Evolutionary conservation across 2,888 invertebrate species (phyloP), one percentile per base, ranked within the genome.

Genomic region (Priocnemis perturbator): DNA sequence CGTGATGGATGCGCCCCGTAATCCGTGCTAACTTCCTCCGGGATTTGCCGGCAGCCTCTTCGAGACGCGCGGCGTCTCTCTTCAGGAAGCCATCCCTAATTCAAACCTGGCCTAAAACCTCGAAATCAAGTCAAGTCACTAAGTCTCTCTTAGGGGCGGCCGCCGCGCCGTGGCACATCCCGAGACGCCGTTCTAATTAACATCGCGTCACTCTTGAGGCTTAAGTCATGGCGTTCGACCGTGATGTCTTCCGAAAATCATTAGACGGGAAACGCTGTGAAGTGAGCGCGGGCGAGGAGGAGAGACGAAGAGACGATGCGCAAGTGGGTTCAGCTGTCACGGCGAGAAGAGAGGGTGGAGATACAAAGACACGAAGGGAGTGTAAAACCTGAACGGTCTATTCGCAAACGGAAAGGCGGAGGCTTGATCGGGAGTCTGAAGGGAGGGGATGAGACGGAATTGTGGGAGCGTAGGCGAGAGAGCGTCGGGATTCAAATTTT

Each of bases 1-100:
- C 72, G 85, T 89, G 89, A 88, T 88, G 87, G 87, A 88, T 89
- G 89, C 85, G 84, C 81, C 82, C 73, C 83, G 86, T 89, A 88
- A 88, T 88, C 88, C 86, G 76, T 73, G 86, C 86, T 85, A 87
- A 87, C 88, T 89, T 89, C 86, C 87, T 86, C 70, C 80, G 84
- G 86, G 88, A 87, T 88, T 89, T 86, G 82, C 79, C 81, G 76
- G 78, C 70, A 73, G 72, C 69, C 69, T 78, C 65, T 60, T 64
- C 79, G 37, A 37, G 37, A 37, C 37, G 37, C 37, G 11, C 4
- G 14, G 37, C 7, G 4, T 37, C 37, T 37, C 37, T 77, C 73
- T 74, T 70, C 77, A 74, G 72, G 70, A 70, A 73, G 78, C 73
- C 78, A 76, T 79, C 80, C 84, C 85, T 81, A 82, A 81, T 80